These are phyloP conservation scores for Dryobates pubescens DNA, from an alignment of 2,797 vertebrate species.

Conservation along the genomic window DNA sequence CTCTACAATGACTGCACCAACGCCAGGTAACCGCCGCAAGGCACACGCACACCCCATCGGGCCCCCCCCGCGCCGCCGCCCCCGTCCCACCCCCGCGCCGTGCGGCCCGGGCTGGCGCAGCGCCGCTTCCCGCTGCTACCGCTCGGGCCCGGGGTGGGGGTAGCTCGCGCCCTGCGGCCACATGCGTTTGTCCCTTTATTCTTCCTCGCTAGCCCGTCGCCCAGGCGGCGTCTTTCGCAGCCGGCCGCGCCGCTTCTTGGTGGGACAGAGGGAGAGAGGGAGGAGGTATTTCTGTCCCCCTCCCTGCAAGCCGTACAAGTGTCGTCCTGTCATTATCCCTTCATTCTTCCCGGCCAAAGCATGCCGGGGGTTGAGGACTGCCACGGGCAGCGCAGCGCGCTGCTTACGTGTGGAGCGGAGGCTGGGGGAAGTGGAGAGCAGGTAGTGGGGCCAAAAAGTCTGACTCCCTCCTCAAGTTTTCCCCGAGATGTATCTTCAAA, in stretches of 20 bases:
- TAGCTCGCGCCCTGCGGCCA: neutral
- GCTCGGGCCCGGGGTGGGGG: neutral
- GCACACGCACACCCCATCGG: neutral
- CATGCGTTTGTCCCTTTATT: neutral
- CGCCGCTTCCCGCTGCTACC: neutral
- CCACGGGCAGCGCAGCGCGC: neutral
- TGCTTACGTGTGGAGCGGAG: neutral
- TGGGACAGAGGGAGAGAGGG: constrained; percentile 53
- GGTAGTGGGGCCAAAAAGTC: neutral
- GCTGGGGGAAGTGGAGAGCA: neutral
- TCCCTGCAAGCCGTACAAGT: neutral
- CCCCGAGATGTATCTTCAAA: neutral
- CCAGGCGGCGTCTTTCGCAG: neutral
- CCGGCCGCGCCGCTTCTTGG: neutral
- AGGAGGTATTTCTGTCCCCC: neutral
- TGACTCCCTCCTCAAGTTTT: neutral
- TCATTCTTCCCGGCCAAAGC: neutral
- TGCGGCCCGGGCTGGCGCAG: neutral
- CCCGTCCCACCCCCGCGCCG: constrained; percentile 44
- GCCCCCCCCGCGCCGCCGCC: neutral
- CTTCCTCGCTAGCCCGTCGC: neutral
- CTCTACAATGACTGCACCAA: constrained; percentile 99
- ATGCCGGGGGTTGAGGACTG: neutral
- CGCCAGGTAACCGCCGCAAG: constrained; percentile 86
- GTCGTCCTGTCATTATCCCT: constrained; percentile 10